phyloP scores from a whole-genome alignment of 2,888 invertebrate species.

The Oithona nana region DNA sequence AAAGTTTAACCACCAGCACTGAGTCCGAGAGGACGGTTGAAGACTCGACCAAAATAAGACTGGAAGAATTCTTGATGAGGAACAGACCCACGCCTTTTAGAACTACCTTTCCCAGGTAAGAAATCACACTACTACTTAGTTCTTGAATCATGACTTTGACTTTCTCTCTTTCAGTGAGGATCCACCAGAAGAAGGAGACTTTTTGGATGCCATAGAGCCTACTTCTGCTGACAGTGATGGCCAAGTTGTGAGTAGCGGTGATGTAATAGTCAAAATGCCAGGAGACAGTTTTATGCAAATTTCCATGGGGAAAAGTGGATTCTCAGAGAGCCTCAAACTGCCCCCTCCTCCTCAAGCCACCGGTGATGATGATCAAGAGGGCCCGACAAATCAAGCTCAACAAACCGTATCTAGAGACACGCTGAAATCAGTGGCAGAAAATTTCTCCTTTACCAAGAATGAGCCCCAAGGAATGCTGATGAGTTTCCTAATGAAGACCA shows the following conservation, averaged over 20 bases:
- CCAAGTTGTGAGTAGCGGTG: too few species aligned
- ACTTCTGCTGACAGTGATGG: neutral
- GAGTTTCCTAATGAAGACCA: neutral
- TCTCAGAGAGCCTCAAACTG: too few species aligned
- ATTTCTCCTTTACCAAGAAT: neutral
- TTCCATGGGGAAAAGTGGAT: neutral
- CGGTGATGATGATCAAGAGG: neutral
- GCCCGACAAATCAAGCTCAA: neutral
- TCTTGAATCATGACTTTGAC: constrained; percentile 6
- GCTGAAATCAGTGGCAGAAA: neutral
- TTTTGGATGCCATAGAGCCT: neutral
- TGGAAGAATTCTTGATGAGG: neutral
- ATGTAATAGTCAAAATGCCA: too few species aligned
- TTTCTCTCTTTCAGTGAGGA: too few species aligned
- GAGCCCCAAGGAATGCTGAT: neutral
- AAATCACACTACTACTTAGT: too few species aligned
- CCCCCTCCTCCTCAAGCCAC: neutral
- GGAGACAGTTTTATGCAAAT: neutral
- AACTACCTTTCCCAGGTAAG: too few species aligned
- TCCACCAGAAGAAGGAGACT: neutral
- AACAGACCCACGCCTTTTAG: neutral
- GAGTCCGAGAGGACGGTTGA: neutral
- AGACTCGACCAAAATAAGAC: neutral
- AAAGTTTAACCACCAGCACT: too few species aligned
- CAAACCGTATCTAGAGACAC: neutral